Evolutionary conservation across 2,797 vertebrate genomes (phyloP).

Genomic region (Poeciliopsis paucimaculata): DNA sequence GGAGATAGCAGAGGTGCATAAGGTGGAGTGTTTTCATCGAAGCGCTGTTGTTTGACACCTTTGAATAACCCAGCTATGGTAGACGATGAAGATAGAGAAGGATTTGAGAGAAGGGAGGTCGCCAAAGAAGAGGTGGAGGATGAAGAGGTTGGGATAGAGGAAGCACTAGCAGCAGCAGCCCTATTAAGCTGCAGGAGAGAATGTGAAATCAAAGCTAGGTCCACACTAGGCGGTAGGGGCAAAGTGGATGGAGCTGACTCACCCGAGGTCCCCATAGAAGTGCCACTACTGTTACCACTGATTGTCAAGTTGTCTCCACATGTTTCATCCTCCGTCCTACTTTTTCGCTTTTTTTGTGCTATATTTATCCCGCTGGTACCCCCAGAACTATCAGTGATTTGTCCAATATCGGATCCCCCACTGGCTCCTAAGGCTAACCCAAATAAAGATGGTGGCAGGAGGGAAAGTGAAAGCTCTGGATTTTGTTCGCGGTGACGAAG

Average conservation of each 20-base stretch:
- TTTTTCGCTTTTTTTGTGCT: conserved; percentile 77
- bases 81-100: conserved; percentile 77
- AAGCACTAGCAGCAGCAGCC: conserved; percentile 75
- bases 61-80: conserved; percentile 78
- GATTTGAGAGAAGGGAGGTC: conserved; percentile 73
- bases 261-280: conserved; percentile 67
- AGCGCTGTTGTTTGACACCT: conserved; percentile 77
- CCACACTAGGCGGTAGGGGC: conserved; percentile 80
- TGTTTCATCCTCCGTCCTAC: conserved; percentile 73
- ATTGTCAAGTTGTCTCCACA: conserved; percentile 70
- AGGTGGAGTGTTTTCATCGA: conserved; percentile 85
- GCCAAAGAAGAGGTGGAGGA: conserved; percentile 75
- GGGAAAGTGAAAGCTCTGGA: conserved; percentile 90
- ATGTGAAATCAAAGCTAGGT: conserved; percentile 83
- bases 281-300: conserved; percentile 53
- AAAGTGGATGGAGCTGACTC: conserved; percentile 77
- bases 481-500: conserved; percentile 91
- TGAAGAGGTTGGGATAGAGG: conserved; percentile 73
- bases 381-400: conserved; percentile 53
- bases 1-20: conserved; percentile 77
- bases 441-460: conserved; percentile 89
- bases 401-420: conserved; percentile 70
- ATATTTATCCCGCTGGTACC: conserved; percentile 51
- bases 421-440: conserved; percentile 71
- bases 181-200: conserved; percentile 84